Evolutionary conservation across 2,113 vertebrate genomes (phyloP), one percentile per base, ranked within the genome.

Genomic region (Zingel zingel): DNA sequence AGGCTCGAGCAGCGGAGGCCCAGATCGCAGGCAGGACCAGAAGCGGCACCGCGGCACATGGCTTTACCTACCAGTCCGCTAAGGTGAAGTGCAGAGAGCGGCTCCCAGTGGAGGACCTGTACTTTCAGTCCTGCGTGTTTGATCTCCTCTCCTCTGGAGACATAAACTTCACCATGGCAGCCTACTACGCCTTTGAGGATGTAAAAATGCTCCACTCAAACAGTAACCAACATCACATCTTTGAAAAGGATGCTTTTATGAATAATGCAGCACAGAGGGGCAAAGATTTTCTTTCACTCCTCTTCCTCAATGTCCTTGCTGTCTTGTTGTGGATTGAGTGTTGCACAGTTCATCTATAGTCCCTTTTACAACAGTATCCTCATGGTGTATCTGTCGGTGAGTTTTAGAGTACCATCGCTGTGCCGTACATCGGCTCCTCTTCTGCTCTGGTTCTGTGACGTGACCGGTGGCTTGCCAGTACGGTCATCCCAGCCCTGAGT

Each of bases 71-170:
- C 0, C 96, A 97, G 85, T 94, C 96, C 0, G 98, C 98, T 33
- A 96, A 89, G 1, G 96, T 96, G 92, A 98, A 97, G 93, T 99
- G 98, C 92, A 97, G 96, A 91, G 97, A 99, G 88, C 96, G 96
- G 79, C 97, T 99, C 79, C 98, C 97, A 0, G 97, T 99, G 85
- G 97, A 99, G 94, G 98, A 99, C 90, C 93, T 99, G 68, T 99
- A 99, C 91, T 99, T 98, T 85, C 97, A 99, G 84, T 99, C 98
- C 59, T 99, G 98, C 10, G 96, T 99, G 87, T 99, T 99, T 0
- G 98, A 99, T 88, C 97, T 99, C 43, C 95, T 99, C 54, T 98
- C 97, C 25, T 99, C 98, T 0, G 98, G 98, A 0, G 98, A 99
- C 0, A 95, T 98, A 88, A 98, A 98, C 95, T 99, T 99, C 94